Percentiles rank a stretch among this genome's conserved stretches.
Evolutionary conservation across 1,140 invertebrate species (phyloP).

Genomic region (Drosophila ogumai): DNA sequence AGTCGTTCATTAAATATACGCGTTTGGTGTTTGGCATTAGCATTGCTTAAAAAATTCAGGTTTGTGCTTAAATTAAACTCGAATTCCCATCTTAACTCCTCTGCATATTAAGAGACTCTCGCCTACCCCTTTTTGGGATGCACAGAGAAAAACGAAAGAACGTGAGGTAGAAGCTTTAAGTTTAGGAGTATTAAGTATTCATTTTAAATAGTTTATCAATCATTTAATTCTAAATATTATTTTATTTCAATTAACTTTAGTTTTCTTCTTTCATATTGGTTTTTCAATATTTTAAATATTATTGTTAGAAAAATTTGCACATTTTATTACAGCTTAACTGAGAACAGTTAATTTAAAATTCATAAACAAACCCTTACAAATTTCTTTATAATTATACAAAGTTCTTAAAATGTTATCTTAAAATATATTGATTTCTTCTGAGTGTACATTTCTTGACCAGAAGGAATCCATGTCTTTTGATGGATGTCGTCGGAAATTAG

Average conservation of each 20-base stretch:
- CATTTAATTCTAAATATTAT: too few relatives aligned
- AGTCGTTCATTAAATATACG: constrained; percentile 39
- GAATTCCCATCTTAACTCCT: constrained; percentile 37
- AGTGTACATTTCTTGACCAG: constrained; percentile 26
- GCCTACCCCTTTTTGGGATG: constrained; percentile 14
- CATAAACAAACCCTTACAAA: background rate
- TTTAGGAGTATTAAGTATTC: too few relatives aligned
- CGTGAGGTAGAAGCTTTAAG: too few relatives aligned
- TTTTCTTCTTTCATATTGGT: too few relatives aligned
- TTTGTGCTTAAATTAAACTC: constrained; percentile 58
- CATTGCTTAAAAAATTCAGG: constrained; percentile 48
- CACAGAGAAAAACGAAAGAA: constrained; percentile 1
- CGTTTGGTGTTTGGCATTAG: constrained; percentile 29
- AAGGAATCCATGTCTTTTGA: constrained; percentile 31
- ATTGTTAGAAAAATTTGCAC: too few relatives aligned
- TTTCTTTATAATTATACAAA: background rate
- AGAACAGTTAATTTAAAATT: background rate
- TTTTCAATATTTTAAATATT: too few relatives aligned
- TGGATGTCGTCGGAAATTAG: constrained; percentile 47
- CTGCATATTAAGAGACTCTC: constrained; percentile 41
- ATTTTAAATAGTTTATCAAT: too few relatives aligned
- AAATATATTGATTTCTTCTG: background rate
- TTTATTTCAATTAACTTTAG: too few relatives aligned
- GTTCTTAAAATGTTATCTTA: background rate
- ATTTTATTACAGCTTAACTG: background rate